Evolutionary conservation across 2,797 vertebrate genomes (phyloP).

Genomic region (Falco cherrug): DNA sequence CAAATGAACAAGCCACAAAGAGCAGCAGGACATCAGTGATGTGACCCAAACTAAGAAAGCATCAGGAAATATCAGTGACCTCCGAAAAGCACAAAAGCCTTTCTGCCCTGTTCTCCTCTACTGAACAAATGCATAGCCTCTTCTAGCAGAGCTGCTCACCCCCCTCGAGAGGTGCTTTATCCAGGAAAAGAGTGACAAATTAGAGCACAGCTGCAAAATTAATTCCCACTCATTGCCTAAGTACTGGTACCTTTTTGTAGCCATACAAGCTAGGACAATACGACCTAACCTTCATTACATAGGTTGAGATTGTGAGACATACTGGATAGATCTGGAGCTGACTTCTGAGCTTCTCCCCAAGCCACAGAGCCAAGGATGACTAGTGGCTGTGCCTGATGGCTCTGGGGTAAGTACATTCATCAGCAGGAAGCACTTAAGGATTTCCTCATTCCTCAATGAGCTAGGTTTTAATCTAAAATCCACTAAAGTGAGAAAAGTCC

Average conservation of each 20-base stretch:
- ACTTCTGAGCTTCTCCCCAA: not conserved
- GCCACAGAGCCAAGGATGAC: not conserved
- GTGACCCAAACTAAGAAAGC: not conserved
- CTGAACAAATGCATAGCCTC: not conserved
- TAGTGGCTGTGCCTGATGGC: not conserved
- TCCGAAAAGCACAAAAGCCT: not conserved
- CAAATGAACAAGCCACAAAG: not conserved
- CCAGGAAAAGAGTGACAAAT: not conserved
- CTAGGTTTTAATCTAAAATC: not conserved
- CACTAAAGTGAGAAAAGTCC: not conserved
- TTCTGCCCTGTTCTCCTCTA: not conserved
- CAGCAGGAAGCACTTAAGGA: not conserved
- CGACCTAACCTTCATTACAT: not conserved
- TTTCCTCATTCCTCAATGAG: not conserved
- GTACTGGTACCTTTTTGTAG: not conserved
- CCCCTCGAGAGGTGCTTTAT: not conserved
- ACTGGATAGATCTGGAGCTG: not conserved
- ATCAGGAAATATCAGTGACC: not conserved
- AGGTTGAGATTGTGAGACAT: not conserved
- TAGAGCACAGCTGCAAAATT: not conserved
- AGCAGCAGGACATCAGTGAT: not conserved
- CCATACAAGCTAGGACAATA: no score
- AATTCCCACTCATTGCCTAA: not conserved
- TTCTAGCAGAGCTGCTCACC: not conserved
- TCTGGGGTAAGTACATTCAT: not conserved